Conservation (phyloP, 1,140 invertebrate species). For the Nixonia krombeini region DNA sequence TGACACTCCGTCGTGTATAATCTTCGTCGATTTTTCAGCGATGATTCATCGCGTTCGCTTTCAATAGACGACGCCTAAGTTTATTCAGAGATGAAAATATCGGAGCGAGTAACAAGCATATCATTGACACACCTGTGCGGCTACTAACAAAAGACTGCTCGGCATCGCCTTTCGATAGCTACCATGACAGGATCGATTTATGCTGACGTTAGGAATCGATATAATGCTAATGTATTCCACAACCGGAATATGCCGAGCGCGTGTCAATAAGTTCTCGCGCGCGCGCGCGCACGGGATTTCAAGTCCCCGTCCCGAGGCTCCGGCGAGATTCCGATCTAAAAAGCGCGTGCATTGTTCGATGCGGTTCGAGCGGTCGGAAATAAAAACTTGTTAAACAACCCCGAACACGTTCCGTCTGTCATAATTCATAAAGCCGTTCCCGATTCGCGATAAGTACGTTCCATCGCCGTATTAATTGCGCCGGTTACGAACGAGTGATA, state of each 20-base stretch:
- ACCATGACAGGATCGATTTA: neutral
- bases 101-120: conserved; percentile 31
- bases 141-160: conserved; percentile 27
- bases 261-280: conserved; percentile 25
- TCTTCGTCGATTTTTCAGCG: conserved; percentile 5
- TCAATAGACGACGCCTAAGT: conserved; percentile 36
- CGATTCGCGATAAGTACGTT: no score
- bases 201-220: conserved; percentile 16
- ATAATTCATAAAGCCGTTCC: no score
- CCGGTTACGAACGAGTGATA: no score
- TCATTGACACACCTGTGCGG: conserved; percentile 47
- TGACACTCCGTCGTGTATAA: neutral
- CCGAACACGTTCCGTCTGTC: no score
- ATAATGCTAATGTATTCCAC: conserved; percentile 44
- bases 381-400: no score
- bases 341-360: no score
- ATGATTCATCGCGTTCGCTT: conserved; percentile 39
- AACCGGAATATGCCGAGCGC: conserved; percentile 17
- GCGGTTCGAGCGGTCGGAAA: no score
- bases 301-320: no score
- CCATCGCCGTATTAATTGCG: no score
- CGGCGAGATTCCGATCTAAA: no score
- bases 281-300: no score
- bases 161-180: conserved; percentile 1
- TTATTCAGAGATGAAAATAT: conserved; percentile 35